Percentiles rank a stretch among this genome's conserved stretches.
phyloP scores from a whole-genome alignment of 2,113 vertebrate genomes.

The Spea multiplicata region DNA sequence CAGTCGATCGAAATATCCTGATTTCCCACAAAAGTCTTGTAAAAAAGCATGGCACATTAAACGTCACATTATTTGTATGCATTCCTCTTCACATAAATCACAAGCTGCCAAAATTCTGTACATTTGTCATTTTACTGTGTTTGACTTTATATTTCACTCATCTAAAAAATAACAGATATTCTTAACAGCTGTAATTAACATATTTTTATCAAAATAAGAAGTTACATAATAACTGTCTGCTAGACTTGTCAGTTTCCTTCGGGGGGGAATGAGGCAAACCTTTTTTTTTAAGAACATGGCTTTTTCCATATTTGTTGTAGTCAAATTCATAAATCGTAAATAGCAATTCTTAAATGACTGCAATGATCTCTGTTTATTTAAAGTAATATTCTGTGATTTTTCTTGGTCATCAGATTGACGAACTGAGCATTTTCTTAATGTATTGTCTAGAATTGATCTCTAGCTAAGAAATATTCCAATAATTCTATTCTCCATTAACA shows the following conservation, averaged over 20 bases:
- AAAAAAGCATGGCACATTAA: too few species aligned
- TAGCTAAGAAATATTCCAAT: background rate
- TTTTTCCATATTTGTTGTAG: background rate
- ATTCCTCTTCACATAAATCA: too few species aligned
- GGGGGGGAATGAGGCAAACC: background rate
- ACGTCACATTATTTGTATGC: too few species aligned
- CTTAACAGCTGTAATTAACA: background rate
- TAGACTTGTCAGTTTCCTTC: background rate
- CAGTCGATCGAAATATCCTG: too few species aligned
- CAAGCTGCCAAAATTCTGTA: too few species aligned
- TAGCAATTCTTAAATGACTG: too few species aligned
- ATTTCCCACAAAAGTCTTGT: too few species aligned
- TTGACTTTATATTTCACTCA: too few species aligned
- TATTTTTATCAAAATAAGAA: background rate
- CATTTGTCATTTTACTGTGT: too few species aligned
- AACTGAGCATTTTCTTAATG: constrained; percentile 7
- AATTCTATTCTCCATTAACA: background rate
- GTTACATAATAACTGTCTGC: background rate
- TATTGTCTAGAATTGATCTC: constrained; percentile 6
- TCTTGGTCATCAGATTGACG: background rate
- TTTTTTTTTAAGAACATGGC: background rate
- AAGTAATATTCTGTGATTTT: constrained; percentile 2
- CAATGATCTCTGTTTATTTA: background rate
- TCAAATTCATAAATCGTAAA: background rate
- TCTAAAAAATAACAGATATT: background rate